Conservation (phyloP, 2,888 invertebrate genomes). For the Acrocera orbiculus region DNA sequence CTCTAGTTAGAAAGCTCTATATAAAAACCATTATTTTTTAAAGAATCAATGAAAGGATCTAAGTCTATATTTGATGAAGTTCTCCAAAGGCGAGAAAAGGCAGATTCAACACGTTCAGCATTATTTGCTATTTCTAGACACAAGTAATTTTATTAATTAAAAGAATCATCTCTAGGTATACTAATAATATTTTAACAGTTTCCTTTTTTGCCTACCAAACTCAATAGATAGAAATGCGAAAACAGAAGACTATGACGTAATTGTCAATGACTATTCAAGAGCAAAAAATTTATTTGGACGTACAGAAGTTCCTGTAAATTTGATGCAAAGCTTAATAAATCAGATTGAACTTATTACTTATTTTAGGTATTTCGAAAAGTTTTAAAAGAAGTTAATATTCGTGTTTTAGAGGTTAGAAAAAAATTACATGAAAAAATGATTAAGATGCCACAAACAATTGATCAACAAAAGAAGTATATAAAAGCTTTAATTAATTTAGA, state of each 20-base stretch:
- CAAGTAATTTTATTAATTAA: conserved; percentile 36
- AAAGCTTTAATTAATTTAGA: conserved; percentile 59
- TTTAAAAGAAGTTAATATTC: conserved; percentile 76
- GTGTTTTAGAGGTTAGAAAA: conserved; percentile 63
- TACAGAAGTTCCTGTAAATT: conserved; percentile 60
- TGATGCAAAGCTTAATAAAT: neutral
- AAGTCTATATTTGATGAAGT: conserved; percentile 88
- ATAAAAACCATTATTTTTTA: conserved; percentile 12
- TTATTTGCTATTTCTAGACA: conserved; percentile 83
- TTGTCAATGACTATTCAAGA: conserved; percentile 92
- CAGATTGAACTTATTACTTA: neutral
- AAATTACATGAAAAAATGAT: conserved; percentile 68
- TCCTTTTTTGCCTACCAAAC: conserved; percentile 88
- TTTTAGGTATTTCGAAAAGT: conserved; percentile 67
- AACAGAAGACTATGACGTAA: conserved; percentile 88
- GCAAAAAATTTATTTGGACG: conserved; percentile 91
- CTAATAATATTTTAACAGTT: too few species aligned
- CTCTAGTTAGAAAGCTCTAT: neutral
- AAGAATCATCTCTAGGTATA: too few species aligned
- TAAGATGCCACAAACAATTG: conserved; percentile 79
- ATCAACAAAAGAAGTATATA: conserved; percentile 89
- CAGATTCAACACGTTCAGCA: conserved; percentile 90
- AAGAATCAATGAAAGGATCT: conserved; percentile 80
- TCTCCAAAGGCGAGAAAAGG: conserved; percentile 76
- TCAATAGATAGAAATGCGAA: conserved; percentile 86